Conservation (phyloP, 2,797 vertebrate species). For the Bryconaethiops microstoma region DNA sequence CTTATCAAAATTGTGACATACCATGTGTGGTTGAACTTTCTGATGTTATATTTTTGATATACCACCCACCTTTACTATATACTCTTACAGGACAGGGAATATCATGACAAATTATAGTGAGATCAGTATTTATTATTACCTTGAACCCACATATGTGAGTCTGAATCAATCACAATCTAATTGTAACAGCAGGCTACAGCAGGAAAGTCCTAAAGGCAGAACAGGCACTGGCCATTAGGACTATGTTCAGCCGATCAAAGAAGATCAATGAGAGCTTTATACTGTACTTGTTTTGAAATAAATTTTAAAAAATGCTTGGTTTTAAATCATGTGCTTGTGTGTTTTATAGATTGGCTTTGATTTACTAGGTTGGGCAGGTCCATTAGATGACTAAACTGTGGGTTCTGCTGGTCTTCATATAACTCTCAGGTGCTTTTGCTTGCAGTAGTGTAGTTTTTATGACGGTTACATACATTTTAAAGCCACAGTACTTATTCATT, state of each 20-base stretch:
- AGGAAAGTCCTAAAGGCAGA: not conserved
- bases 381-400: not conserved
- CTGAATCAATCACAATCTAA: not conserved
- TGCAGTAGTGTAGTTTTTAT: no score
- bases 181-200: not conserved
- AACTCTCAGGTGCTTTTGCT: no score
- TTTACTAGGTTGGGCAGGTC: not conserved
- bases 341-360: not conserved
- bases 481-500: no score
- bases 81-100: no score
- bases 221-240: not conserved
- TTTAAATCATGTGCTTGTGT: not conserved
- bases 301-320: not conserved
- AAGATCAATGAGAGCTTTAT: not conserved
- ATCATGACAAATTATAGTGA: not conserved
- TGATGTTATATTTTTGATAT: not conserved
- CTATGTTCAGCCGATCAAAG: not conserved
- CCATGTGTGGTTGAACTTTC: no score
- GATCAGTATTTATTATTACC: not conserved
- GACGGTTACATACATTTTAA: no score
- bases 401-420: no score
- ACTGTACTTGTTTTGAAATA: not conserved
- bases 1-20: no score
- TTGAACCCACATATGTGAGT: not conserved
- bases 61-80: no score